Evolutionary conservation across 1,140 invertebrate species (phyloP), one percentile per base, ranked within the genome.

Genomic region (Tetramorium simillimum): DNA sequence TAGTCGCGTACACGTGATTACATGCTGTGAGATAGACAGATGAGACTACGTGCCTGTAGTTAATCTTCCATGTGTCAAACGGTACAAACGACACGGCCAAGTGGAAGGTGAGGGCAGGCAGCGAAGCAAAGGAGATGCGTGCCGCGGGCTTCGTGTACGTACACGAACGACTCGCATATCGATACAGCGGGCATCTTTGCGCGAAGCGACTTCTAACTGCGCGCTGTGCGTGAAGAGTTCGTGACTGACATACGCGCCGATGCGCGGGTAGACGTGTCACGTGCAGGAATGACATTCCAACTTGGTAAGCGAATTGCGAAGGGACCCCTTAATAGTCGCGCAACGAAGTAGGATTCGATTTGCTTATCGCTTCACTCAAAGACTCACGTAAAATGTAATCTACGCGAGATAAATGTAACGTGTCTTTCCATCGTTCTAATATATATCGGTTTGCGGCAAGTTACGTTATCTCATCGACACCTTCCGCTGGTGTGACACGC

Each of bases 61-160:
- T 94, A 92, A 95, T 95, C 93, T 95, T 93, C 69, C 86, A 65
- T 76, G 87, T 88, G 94, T 95, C 94, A 94, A 94, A 94, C 85
- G 87, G 43, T 91, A 90, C 92, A 89, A 93, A 93, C 92, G 92
- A 92, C 89, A 90, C 87, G 87, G 33, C 33, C 33, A 70, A 49
- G 84, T 80, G 70, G 63, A 90, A 90, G 86, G 88, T 73, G 85
- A 77, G 72, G 85, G 60, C 3, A 33, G 33, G 33, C 33, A 33
- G 33, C 33, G 4, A 33, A 89, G 86, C 49, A 33, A 37, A 49
- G 70, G 70, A 84, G 73, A 89, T 87, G 28, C 89, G 46, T 24
- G 70, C 51, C 53, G 69, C 46, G 85, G 78, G 89, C 88, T 60
- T 63, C 16, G 62, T 72, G 69, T 70, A 80, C 16, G 28, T 73